Evolutionary conservation across 2,113 vertebrate genomes (phyloP), one percentile per base, ranked within the genome.

Genomic region (Oreochromis spilurus): DNA sequence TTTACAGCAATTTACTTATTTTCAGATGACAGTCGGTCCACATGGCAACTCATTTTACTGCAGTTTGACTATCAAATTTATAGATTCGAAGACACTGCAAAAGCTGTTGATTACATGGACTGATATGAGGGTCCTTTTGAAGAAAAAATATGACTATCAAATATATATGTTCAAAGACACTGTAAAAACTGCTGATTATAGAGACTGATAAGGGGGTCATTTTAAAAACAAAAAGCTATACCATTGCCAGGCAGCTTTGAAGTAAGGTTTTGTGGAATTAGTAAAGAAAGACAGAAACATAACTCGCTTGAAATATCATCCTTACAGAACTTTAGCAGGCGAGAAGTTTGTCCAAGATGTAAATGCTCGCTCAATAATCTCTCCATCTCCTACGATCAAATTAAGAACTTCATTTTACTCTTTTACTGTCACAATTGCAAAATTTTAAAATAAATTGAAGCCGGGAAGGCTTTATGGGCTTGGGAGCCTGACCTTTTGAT

Each of bases 31-130:
- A 43, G 43, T 40, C 84, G 78, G 83, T 48, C 58, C 65, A 78
- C 26, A 82, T 54, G 60, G n/a, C 26, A 50, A 70, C 36, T 89
- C 8, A 91, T 94, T 94, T 92, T 82, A 88, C 87, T 92, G 72
- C 60, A 86, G 77, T 93, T 93, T 93, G 86, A 91, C 88, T 85
- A 82, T 26, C 82, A 94, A 93, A 95, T 82, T 40, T 83, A 81
- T 65, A 87, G 62, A 48, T 70, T 81, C 6, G 57, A 16, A 26
- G 36, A 91, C 92, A 92, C 54, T 82, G 83, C 43, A 58, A 21
- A 81, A 62, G 58, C 78, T 7, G 21, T 60, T 90, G 72, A 93
- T 93, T 82, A 86, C 62, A 86, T 70, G 26, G 38, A 88, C 62
- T 31, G 24, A 29, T 79, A 81, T 36, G 53, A 31, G 6, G 19